These are phyloP conservation scores for Chydorus sphaericus DNA, from an alignment of 2,888 invertebrate genomes.

Conservation along the genomic window DNA sequence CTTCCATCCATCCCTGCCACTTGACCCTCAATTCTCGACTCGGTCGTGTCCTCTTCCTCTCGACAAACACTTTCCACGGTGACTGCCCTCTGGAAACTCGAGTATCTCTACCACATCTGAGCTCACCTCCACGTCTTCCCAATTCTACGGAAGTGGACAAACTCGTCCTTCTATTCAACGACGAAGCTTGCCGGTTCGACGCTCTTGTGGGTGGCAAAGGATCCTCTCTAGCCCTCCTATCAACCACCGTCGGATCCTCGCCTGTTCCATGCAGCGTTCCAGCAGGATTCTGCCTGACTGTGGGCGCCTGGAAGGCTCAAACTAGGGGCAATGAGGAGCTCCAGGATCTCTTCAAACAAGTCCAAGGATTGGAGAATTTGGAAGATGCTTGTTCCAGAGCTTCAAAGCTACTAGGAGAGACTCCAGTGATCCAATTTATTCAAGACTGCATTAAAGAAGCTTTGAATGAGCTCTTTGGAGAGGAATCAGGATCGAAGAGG, in stretches of 20 bases:
- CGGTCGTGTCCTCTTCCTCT: constrained; percentile 31
- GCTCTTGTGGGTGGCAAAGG: constrained; percentile 61
- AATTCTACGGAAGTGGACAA: constrained; percentile 4
- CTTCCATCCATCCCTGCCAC: constrained; percentile 18
- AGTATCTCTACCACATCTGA: constrained; percentile 12
- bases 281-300: constrained; percentile 51
- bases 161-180: constrained; percentile 32
- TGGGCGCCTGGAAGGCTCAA: constrained; percentile 43
- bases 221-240: constrained; percentile 51
- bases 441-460: constrained; percentile 5
- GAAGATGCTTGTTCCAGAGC: constrained; percentile 38
- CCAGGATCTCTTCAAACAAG: constrained; percentile 33
- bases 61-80: constrained; percentile 15
- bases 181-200: constrained; percentile 33
- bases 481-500: constrained; percentile 17
- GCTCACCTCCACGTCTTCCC: constrained; percentile 10
- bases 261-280: constrained; percentile 11
- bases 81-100: constrained; percentile 7
- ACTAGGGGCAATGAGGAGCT: constrained; percentile 35
- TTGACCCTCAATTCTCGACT: constrained; percentile 26
- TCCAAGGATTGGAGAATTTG: constrained; percentile 35
- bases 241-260: neutral
- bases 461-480: constrained; percentile 17
- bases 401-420: neutral
- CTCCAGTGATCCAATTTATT: neutral